Percentiles rank a stretch among this genome's conserved stretches.
These are phyloP conservation scores for Darevskia nairensis DNA, from an alignment of 2,797 vertebrate genomes.

Conservation along the genomic window DNA sequence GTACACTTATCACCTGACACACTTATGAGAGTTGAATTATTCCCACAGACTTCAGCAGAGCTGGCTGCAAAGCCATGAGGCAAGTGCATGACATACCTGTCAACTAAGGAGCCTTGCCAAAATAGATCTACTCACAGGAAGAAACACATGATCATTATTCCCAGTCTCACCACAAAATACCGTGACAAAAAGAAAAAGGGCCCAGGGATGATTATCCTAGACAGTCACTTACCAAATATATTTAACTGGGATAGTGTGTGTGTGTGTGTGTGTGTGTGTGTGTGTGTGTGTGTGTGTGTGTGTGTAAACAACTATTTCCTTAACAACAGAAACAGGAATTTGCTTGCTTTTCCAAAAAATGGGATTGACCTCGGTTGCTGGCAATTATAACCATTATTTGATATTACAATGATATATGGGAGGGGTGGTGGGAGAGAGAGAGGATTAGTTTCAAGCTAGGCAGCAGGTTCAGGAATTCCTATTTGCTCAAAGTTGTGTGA, in stretches of 20 bases:
- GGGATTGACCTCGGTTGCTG: no score
- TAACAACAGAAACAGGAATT: slow-evolving; percentile 60
- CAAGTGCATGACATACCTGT: slow-evolving; percentile 69
- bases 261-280: no score
- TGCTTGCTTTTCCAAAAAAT: no score
- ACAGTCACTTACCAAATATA: slow-evolving; percentile 70
- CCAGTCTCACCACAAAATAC: slow-evolving; percentile 65
- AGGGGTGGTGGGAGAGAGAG: no score
- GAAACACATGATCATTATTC: slow-evolving; percentile 66
- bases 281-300: no score
- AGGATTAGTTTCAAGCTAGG: no score
- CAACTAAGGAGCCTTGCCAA: slow-evolving; percentile 73
- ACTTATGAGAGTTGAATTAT: slow-evolving; percentile 70
- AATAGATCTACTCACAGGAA: slow-evolving; percentile 70
- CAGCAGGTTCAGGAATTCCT: no score
- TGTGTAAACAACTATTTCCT: slow-evolving; percentile 58
- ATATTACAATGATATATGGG: no score
- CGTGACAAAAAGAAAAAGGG: slow-evolving; percentile 74
- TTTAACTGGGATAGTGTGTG: slow-evolving; percentile 59
- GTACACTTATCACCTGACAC: slow-evolving; percentile 58
- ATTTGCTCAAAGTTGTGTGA: no score
- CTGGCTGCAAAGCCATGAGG: slow-evolving; percentile 68
- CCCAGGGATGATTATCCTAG: slow-evolving; percentile 65
- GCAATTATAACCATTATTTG: no score
- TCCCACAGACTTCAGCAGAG: slow-evolving; percentile 70